Percentiles rank a stretch among this genome's conserved stretches.
phyloP scores from a whole-genome alignment of 2,113 vertebrate genomes.

The Castor canadensis region DNA sequence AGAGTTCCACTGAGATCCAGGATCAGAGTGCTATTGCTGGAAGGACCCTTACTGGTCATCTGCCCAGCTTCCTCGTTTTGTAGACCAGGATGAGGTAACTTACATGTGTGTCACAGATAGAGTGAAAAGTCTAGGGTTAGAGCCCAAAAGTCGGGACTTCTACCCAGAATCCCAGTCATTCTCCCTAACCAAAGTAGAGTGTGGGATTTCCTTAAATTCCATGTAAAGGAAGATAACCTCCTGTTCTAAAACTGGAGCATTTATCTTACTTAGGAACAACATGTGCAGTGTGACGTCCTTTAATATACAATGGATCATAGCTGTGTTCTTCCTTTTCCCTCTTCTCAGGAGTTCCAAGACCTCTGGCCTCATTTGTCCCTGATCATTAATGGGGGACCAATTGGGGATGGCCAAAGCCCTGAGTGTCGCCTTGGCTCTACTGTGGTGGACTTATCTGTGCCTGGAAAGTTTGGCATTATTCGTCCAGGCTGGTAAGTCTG shows the following conservation, averaged over 20 bases:
- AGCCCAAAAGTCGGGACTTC: background rate
- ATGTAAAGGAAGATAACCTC: background rate
- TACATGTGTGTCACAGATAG: background rate
- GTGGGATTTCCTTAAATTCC: background rate
- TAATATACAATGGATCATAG: background rate
- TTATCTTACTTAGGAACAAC: background rate
- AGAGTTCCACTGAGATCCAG: background rate
- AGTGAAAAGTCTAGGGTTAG: background rate
- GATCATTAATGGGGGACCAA: constrained; percentile 93
- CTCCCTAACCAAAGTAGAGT: background rate
- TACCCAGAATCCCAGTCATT: background rate
- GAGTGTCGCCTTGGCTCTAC: constrained; percentile 94
- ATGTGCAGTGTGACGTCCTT: background rate
- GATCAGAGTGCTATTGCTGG: background rate
- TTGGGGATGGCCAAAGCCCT: constrained; percentile 87
- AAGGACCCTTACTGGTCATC: background rate
- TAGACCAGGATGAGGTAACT: background rate
- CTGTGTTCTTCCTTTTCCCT: background rate
- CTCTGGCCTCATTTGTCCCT: constrained; percentile 93
- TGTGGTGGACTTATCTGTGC: constrained; percentile 92
- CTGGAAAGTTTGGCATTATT: constrained; percentile 91
- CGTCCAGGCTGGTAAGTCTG: constrained; percentile 93
- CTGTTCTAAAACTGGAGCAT: background rate
- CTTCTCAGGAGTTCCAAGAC: constrained; percentile 92
- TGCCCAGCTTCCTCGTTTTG: background rate